phyloP scores from a whole-genome alignment of 2,113 vertebrate species.

The Papio anubis region DNA sequence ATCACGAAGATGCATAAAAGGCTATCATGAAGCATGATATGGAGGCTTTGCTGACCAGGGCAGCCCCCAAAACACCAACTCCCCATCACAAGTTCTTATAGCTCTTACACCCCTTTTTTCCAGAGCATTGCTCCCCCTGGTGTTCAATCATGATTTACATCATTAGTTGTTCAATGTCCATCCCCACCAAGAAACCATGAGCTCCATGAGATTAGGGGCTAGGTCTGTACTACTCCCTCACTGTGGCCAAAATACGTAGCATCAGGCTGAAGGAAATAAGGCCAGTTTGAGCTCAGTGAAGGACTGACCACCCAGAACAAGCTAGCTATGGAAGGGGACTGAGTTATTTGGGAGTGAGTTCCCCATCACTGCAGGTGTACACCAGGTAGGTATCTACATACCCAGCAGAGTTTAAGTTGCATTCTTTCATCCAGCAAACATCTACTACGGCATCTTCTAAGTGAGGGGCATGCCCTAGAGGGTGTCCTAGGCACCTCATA shows the following conservation, averaged over 20 bases:
- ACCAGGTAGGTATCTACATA: not conserved
- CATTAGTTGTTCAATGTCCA: not conserved
- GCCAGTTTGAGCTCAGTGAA: not conserved
- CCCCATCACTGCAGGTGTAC: not conserved
- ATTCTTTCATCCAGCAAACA: not conserved
- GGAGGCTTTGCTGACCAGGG: not conserved
- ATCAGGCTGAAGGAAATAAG: not conserved
- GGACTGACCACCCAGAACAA: too few relatives aligned
- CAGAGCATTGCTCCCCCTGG: not conserved
- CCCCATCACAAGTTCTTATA: too few relatives aligned
- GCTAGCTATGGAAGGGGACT: accelerated
- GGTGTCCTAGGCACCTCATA: accelerated
- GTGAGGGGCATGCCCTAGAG: not conserved
- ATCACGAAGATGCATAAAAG: not conserved
- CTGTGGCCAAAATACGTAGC: not conserved
- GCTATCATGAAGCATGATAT: not conserved
- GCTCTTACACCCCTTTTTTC: not conserved
- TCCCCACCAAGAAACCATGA: not conserved
- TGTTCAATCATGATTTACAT: not conserved
- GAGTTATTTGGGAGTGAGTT: not conserved
- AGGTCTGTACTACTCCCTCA: too few relatives aligned
- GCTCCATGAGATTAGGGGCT: not conserved
- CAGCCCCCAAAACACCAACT: not conserved
- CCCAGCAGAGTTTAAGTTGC: too few relatives aligned
- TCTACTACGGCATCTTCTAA: not conserved